Evolutionary conservation across 2,888 invertebrate genomes (phyloP), one percentile per base, ranked within the genome.

Genomic region (Idaea dimidiata): DNA sequence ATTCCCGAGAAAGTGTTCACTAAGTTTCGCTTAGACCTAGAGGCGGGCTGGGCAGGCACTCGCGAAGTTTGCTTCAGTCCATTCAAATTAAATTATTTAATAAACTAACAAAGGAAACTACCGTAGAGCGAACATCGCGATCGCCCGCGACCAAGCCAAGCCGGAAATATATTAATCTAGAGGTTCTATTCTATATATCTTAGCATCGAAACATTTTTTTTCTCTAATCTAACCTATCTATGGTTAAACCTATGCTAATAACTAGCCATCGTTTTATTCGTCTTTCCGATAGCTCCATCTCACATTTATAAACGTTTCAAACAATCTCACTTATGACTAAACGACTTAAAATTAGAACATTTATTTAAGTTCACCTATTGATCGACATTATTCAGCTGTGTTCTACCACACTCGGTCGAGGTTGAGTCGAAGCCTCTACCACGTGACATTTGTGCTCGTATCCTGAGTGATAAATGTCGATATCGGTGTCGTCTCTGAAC

Each of bases 91-190:
- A 91, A 92, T 89, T 91, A 90, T 89, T 87, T 86, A 89, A 89
- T 90, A 91, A 91, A 92, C 89, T 91, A 92, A 91, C 84, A 89
- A 88, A 90, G 87, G 88, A 91, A 88, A 87, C 88, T 91, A 91
- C 83, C 84, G 88, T 90, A 90, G 84, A 86, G 86, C 78, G 82
- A 80, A 74, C 81, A 74, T 71, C 73, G 67, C 70, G 75, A 80
- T 76, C 83, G 75, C 86, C 70, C 81, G 74, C 82, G 71, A 77
- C 82, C 70, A 75, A 63, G 74, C 67, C 64, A 77, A 76, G 73
- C 75, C 74, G 72, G 79, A 78, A 83, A 84, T 88, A 86, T 87
- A 87, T 87, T 87, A 87, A 81, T 80, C 91, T 90, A 90, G 79
- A 24, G 83, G 82, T 79, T 81, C 91, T 92, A 92, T 76, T 74